Percentiles rank a stretch among this genome's conserved stretches.
Evolutionary conservation across 2,797 vertebrate genomes (phyloP).

Genomic region (Toxotes lorentzi): DNA sequence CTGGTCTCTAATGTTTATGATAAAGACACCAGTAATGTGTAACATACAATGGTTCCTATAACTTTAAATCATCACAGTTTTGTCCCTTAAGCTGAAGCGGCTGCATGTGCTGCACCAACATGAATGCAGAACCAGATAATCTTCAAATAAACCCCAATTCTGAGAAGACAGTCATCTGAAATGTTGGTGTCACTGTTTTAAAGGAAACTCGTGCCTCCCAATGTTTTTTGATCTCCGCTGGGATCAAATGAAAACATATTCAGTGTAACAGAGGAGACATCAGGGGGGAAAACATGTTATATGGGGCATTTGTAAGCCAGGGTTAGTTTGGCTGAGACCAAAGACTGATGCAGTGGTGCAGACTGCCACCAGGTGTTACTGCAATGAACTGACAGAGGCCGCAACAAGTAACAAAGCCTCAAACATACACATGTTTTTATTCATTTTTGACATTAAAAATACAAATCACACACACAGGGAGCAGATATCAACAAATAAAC

Average conservation of each 20-base stretch:
- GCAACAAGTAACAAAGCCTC: background rate
- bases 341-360: background rate
- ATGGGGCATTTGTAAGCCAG: background rate
- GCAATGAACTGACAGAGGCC: conserved; percentile 30
- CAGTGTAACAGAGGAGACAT: background rate
- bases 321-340: background rate
- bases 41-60: background rate
- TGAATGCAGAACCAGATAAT: background rate
- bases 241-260: background rate
- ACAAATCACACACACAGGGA: conserved; percentile 46
- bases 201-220: background rate
- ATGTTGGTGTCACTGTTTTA: background rate
- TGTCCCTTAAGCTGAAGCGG: background rate
- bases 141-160: background rate
- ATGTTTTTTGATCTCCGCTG: conserved; percentile 1
- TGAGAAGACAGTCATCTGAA: background rate
- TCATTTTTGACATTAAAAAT: conserved; percentile 53
- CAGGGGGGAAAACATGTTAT: background rate
- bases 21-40: too few relatives aligned
- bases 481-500: conserved; percentile 42
- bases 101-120: background rate
- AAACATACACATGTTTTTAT: conserved; percentile 52
- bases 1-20: too few relatives aligned
- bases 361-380: conserved; percentile 58
- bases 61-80: background rate